A percentile compares a stretch with the other conserved stretches of the same genome.
Evolutionary conservation across 2,113 vertebrate genomes (phyloP).

Genomic region (Oncorhynchus keta): DNA sequence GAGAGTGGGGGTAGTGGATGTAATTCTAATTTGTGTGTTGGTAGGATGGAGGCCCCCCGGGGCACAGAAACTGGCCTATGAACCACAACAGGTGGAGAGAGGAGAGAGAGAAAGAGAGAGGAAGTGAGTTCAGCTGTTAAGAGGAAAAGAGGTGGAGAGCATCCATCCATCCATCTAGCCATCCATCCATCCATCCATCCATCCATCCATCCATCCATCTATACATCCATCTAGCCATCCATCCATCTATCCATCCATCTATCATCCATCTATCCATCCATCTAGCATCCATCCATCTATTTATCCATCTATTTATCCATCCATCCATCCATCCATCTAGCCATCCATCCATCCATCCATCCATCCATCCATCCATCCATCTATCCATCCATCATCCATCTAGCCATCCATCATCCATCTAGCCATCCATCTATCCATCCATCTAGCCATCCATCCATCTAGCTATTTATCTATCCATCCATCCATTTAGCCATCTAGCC

Average conservation of each 20-base stretch:
- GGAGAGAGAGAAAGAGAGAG: constrained; percentile 21
- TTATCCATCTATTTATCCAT: too few species aligned
- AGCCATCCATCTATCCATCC: too few species aligned
- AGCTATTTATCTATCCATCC: fast-evolving
- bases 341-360: too few species aligned
- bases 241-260: too few species aligned
- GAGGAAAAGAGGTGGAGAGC: constrained; percentile 54
- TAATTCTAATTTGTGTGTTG: background rate
- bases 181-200: fast-evolving
- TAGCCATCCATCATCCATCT: fast-evolving
- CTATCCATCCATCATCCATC: too few species aligned
- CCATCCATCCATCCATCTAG: fast-evolving
- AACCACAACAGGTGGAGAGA: background rate
- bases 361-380: too few species aligned
- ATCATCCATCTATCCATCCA: fast-evolving
- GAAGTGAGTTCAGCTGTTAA: constrained; percentile 58
- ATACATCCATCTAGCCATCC: too few species aligned
- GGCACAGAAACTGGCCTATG: background rate
- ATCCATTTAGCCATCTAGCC: too few species aligned
- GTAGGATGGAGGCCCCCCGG: background rate
- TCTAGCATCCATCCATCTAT: fast-evolving
- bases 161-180: constrained; percentile 20
- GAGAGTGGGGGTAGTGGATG: background rate
- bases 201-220: too few species aligned
- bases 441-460: too few species aligned